Percentiles rank a stretch among this genome's conserved stretches.
These are phyloP conservation scores for Scaptodrosophila lebanonensis DNA, from an alignment of 1,140 invertebrate species.

Conservation along the genomic window DNA sequence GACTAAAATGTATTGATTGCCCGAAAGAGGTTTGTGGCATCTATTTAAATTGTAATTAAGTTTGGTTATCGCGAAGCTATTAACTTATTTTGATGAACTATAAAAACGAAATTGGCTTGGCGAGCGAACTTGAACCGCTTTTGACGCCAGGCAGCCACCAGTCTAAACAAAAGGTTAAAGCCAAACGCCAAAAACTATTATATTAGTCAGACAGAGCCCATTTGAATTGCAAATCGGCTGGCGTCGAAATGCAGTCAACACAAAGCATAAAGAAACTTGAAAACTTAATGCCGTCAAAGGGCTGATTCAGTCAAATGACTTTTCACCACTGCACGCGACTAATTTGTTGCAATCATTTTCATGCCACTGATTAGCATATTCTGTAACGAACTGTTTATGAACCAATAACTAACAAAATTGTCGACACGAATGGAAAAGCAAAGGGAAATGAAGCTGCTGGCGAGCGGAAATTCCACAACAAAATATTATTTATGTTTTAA, in stretches of 20 bases:
- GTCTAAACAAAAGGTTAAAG: slow-evolving; percentile 25
- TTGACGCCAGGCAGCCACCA: slow-evolving; percentile 42
- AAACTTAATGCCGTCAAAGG: slow-evolving; percentile 21
- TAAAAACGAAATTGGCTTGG: slow-evolving; percentile 51
- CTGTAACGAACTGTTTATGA: slow-evolving; percentile 46
- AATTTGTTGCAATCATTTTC: slow-evolving; percentile 70
- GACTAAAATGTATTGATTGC: slow-evolving; percentile 23
- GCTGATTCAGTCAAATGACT: slow-evolving; percentile 11
- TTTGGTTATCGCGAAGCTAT: slow-evolving; percentile 47
- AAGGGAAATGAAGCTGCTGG: slow-evolving; percentile 2
- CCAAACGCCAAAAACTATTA: slow-evolving; percentile 1
- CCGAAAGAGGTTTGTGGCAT: slow-evolving; percentile 53
- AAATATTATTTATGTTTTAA: slow-evolving; percentile 72
- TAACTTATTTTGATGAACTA: slow-evolving; percentile 67
- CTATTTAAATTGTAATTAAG: slow-evolving; percentile 55
- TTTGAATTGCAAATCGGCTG: slow-evolving; percentile 61
- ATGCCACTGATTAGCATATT: slow-evolving; percentile 56
- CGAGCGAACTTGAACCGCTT: slow-evolving; percentile 34
- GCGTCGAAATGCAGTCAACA: slow-evolving; percentile 51
- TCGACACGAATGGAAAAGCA: no score
- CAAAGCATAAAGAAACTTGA: slow-evolving; percentile 63
- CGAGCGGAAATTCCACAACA: slow-evolving; percentile 61
- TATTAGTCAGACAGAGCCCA: slow-evolving; percentile 26
- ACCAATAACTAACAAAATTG: slow-evolving; percentile 48
- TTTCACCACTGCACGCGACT: slow-evolving; percentile 50